Percentiles rank a stretch among this genome's conserved stretches.
These are phyloP conservation scores for Eretmochelys imbricata DNA, from an alignment of 2,113 vertebrate genomes.

Conservation along the genomic window DNA sequence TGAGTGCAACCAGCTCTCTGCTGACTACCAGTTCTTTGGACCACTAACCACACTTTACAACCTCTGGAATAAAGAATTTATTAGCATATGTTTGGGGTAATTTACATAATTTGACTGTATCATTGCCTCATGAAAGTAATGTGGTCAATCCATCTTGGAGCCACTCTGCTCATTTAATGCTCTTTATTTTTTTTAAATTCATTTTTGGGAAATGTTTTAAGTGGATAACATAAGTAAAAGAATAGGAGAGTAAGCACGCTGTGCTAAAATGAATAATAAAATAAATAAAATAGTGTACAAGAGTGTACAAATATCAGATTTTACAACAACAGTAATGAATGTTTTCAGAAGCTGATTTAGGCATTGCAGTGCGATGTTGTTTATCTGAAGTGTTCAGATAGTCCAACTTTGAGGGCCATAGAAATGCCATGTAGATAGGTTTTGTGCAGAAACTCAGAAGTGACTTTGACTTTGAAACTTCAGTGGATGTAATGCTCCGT, in stretches of 20 bases:
- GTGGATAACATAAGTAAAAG: background rate
- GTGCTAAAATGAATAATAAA: background rate
- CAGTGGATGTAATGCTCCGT: rapidly evolving
- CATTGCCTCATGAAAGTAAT: background rate
- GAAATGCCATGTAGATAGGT: background rate
- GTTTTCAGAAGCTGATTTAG: background rate
- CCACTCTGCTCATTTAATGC: background rate
- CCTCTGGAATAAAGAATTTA: background rate
- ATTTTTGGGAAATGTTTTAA: background rate
- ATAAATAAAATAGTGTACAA: background rate
- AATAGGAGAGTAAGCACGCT: background rate
- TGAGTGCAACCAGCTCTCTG: background rate
- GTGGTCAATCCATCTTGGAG: background rate
- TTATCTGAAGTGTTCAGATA: background rate
- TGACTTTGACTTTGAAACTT: background rate
- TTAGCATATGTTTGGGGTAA: background rate
- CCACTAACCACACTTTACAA: background rate
- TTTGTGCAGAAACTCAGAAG: background rate
- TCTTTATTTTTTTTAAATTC: background rate
- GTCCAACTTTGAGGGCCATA: background rate
- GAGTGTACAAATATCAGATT: background rate
- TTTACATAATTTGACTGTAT: background rate
- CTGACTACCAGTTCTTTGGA: background rate
- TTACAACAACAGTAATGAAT: background rate
- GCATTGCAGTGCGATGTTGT: background rate